Evolutionary conservation across 2,888 invertebrate genomes (phyloP).

Genomic region (Galerucella calmariensis): DNA sequence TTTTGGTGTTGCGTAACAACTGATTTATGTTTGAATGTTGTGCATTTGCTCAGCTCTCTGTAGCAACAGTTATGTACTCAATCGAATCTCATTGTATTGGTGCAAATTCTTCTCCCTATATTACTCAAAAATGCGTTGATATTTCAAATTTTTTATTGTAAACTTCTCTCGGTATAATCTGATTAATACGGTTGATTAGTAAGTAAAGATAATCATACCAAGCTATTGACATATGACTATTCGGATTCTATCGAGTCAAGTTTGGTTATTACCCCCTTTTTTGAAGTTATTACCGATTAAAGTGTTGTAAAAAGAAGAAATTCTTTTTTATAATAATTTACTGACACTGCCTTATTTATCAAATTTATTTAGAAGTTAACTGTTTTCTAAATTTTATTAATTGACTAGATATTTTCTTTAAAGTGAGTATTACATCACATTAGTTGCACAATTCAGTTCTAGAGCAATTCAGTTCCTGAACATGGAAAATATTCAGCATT

Average conservation of each 20-base stretch:
- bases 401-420: constrained; percentile 32
- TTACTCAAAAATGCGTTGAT: constrained; percentile 17
- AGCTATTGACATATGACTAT: background rate
- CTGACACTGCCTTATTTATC: constrained; percentile 54
- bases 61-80: constrained; percentile 26
- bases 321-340: constrained; percentile 48
- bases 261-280: constrained; percentile 13
- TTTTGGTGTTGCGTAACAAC: constrained; percentile 18
- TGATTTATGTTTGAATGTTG: constrained; percentile 15
- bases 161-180: constrained; percentile 7
- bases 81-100: constrained; percentile 27
- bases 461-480: constrained; percentile 11
- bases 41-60: constrained; percentile 29
- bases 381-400: constrained; percentile 37
- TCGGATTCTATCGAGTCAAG: constrained; percentile 10
- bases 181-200: background rate
- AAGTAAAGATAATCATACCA: constrained; percentile 3
- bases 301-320: constrained; percentile 30
- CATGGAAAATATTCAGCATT: background rate
- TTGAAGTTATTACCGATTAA: constrained; percentile 14
- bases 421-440: constrained; percentile 28
- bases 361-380: constrained; percentile 38
- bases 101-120: constrained; percentile 24
- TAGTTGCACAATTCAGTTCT: constrained; percentile 5
- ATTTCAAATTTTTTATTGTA: constrained; percentile 18